Evolutionary conservation across 1,140 invertebrate genomes (phyloP), one percentile per base, ranked within the genome.

Genomic region (Heliconius hermathena): DNA sequence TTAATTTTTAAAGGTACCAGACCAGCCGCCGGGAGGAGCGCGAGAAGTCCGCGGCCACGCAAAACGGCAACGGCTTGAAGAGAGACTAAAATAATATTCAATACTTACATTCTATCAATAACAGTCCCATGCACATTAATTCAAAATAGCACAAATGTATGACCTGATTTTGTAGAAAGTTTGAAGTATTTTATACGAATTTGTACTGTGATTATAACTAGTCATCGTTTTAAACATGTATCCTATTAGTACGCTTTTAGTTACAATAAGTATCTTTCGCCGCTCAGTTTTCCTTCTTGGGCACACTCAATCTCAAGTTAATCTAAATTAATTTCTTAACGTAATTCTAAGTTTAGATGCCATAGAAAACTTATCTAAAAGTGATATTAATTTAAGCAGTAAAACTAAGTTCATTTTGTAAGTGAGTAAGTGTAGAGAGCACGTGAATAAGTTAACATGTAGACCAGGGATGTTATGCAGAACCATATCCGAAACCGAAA

Each of bases 31-130:
- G 95, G 73, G 95, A 96, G 84, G 90, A 93, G 60, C 88, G 95
- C 78, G 89, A 95, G 81, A 92, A 91, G 73, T 87, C 92, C 71
- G 85, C 91, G 8, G 86, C 94, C 18, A 95, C 95, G 79, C 91
- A 95, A 71, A 95, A 96, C 78, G 95, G 95, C 54, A 96, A 96
- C 83, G 96, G 96, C 22, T 95, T 96, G 76, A 96, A 96, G 85
- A 95, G 96, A 88, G 96, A 96, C 46, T 77, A 77, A 71, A 22
- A 46, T 22, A 46, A 66, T 66, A n/a, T 46, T 26, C 60, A 66
- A 66, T 66, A 29, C 22, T 16, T 29, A 9, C 60, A 66, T 66
- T 72, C 71, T 72, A 72, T 72, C 36, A 38, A 72, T 41, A 72
- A 72, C 36, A 41, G 71, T 72, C 71, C 13, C 71, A 72, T 72